These are phyloP conservation scores for Hyposoter didymator DNA, from an alignment of 2,888 invertebrate genomes.

Conservation along the genomic window DNA sequence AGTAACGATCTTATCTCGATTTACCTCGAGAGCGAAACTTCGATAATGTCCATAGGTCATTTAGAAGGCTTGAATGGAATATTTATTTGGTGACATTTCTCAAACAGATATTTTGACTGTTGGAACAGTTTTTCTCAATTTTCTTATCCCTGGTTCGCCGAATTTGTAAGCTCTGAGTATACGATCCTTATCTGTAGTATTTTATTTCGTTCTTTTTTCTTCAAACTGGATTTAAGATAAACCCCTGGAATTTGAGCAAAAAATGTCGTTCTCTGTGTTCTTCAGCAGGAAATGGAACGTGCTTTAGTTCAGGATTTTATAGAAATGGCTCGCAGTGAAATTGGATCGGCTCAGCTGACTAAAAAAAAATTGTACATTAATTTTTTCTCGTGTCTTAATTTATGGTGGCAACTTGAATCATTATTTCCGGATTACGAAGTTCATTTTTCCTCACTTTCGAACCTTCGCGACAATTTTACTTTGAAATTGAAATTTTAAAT, in stretches of 20 bases:
- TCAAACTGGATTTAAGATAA: not conserved
- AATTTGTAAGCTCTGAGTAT: conserved; percentile 11
- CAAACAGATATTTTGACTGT: not conserved
- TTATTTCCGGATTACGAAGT: not conserved
- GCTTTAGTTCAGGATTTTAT: conserved; percentile 10
- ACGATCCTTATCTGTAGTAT: conserved; percentile 10
- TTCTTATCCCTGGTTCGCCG: conserved; percentile 9
- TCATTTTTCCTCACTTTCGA: not conserved
- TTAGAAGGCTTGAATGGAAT: not conserved
- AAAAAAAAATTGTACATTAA: not conserved
- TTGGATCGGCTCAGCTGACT: conserved; percentile 35
- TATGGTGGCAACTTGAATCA: not conserved
- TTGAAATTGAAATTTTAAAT: not conserved
- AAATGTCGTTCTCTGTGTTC: conserved; percentile 20
- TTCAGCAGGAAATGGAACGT: conserved; percentile 29
- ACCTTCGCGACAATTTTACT: too few relatives aligned
- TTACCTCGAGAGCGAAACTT: not conserved
- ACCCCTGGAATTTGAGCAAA: not conserved
- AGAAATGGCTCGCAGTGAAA: conserved; percentile 25
- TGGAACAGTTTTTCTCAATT: not conserved
- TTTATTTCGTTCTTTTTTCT: not conserved
- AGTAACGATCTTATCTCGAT: not conserved
- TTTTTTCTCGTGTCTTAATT: not conserved
- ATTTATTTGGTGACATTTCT: conserved; percentile 7
- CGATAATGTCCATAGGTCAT: not conserved